Evolutionary conservation across 2,113 vertebrate species (phyloP).

Genomic region (Pseudorhombus dupliciocellatus): DNA sequence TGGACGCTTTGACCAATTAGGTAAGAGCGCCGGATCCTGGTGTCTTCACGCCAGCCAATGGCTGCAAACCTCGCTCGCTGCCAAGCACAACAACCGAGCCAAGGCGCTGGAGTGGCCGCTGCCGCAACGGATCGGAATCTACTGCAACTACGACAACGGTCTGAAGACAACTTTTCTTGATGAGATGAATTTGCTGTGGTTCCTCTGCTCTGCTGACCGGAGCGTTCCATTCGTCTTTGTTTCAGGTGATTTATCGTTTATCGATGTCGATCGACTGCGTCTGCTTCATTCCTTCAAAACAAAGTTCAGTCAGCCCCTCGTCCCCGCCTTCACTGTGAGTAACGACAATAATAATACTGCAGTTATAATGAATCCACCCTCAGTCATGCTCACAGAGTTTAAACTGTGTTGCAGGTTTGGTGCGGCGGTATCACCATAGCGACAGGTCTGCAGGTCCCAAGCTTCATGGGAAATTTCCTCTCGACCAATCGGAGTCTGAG

Average conservation of each 20-base stretch:
- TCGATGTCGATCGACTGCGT: constrained; percentile 87
- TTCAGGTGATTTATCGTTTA: constrained; percentile 90
- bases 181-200: not conserved
- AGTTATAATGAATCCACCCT: not conserved
- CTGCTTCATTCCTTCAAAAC: constrained; percentile 90
- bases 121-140: constrained; percentile 90
- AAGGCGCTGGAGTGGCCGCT: constrained; percentile 86
- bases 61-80: constrained; percentile 90
- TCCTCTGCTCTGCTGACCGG: not conserved
- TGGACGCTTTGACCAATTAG: constrained; percentile 94
- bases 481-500: constrained; percentile 84
- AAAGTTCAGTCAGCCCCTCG: constrained; percentile 89
- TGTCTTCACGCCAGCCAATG: constrained; percentile 94
- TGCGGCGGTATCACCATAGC: constrained; percentile 88
- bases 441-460: constrained; percentile 93
- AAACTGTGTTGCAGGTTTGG: constrained; percentile 84
- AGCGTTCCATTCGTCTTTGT: constrained; percentile 21
- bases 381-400: not conserved
- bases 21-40: constrained; percentile 90
- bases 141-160: constrained; percentile 93
- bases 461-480: constrained; percentile 86
- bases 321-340: constrained; percentile 94
- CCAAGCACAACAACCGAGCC: constrained; percentile 94
- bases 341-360: not conserved
- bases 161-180: not conserved